phyloP scores from a whole-genome alignment of 2,113 vertebrate species.

The Bathybates hornii region DNA sequence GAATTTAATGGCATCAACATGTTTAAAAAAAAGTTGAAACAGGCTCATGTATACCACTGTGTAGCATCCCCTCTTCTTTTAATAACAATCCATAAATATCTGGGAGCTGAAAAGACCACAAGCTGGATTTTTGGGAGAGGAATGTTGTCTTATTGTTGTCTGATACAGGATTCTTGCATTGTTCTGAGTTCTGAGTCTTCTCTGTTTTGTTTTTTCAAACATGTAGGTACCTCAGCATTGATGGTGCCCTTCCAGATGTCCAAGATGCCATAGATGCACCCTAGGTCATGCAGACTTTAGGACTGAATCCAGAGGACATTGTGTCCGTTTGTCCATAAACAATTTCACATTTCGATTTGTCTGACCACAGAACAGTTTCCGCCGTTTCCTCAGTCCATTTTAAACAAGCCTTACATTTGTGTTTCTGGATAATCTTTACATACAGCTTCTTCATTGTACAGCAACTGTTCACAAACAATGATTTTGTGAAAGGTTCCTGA shows the following conservation, averaged over 20 bases:
- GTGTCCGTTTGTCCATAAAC: not conserved
- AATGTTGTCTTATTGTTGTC: not conserved
- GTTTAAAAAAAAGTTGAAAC: not conserved
- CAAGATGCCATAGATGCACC: not conserved
- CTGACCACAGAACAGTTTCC: not conserved
- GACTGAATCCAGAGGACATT: not conserved
- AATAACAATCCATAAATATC: not conserved
- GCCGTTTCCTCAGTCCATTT: not conserved
- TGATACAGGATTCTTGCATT: not conserved
- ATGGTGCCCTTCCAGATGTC: not conserved
- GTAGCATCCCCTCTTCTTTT: not conserved
- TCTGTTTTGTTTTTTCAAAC: not conserved
- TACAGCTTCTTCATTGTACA: rapidly evolving
- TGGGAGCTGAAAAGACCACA: not conserved
- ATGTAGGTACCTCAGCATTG: not conserved
- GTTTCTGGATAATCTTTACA: not conserved
- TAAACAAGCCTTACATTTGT: not conserved
- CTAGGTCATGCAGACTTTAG: not conserved
- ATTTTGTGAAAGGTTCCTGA: not conserved
- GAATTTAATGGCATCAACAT: not conserved
- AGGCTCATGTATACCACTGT: not conserved
- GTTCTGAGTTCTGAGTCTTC: not conserved
- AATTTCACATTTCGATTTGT: rapidly evolving
- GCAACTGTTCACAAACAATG: not conserved
- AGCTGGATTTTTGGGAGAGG: rapidly evolving